These are phyloP conservation scores for Orthosia incerta DNA, from an alignment of 2,888 invertebrate genomes.

Conservation along the genomic window DNA sequence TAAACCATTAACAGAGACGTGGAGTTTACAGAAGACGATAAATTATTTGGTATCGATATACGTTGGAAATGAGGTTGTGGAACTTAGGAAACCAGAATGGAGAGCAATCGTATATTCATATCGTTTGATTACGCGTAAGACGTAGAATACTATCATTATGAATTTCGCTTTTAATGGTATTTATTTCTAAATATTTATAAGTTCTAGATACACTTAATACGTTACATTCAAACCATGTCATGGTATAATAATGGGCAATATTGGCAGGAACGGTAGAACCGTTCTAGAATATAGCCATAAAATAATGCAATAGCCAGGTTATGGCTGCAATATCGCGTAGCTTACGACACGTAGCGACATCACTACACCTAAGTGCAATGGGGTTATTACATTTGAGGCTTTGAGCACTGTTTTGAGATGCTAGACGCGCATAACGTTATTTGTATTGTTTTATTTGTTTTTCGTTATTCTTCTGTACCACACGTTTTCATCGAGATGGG, in stretches of 20 bases:
- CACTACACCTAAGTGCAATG: neutral
- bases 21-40: neutral
- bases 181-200: neutral
- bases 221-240: neutral
- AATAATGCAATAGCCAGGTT: constrained; percentile 34
- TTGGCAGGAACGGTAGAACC: neutral
- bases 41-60: no score
- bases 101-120: neutral
- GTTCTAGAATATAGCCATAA: constrained; percentile 21
- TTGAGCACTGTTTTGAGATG: neutral
- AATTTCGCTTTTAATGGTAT: neutral
- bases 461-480: no score
- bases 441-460: no score
- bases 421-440: neutral
- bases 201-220: neutral
- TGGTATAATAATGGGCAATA: constrained; percentile 7
- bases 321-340: constrained; percentile 23
- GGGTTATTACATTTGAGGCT: neutral
- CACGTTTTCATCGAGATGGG: no score
- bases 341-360: constrained; percentile 32
- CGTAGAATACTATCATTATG: neutral
- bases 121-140: no score
- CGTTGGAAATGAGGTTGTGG: neutral
- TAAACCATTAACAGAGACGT: neutral
- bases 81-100: neutral